These are phyloP conservation scores for Poecilus cupreus DNA, from an alignment of 2,888 invertebrate species.

Conservation along the genomic window DNA sequence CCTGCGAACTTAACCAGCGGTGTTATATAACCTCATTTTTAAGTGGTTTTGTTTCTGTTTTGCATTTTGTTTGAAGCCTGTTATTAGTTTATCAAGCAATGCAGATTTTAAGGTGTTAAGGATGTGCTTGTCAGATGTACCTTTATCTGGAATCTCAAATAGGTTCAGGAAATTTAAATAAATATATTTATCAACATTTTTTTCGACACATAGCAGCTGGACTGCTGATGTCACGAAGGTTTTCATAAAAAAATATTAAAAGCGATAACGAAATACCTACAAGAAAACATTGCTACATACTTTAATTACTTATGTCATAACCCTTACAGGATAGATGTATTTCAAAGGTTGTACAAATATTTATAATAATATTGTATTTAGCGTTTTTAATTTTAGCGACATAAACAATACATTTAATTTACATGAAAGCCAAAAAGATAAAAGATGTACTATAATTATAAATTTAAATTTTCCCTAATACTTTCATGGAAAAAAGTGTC, in stretches of 20 bases:
- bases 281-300: too few relatives aligned
- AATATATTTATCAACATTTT: slow-evolving; percentile 20
- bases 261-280: too few relatives aligned
- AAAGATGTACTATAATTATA: too few relatives aligned
- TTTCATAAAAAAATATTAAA: not conserved
- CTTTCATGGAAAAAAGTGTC: too few relatives aligned
- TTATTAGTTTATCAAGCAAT: slow-evolving; percentile 22
- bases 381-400: too few relatives aligned
- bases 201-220: slow-evolving; percentile 1
- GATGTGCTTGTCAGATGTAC: not conserved
- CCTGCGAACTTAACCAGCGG: not conserved
- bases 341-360: too few relatives aligned
- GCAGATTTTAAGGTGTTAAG: slow-evolving; percentile 24
- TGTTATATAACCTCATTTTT: slow-evolving; percentile 31
- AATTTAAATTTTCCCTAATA: too few relatives aligned
- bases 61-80: not conserved
- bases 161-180: not conserved
- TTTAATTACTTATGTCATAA: too few relatives aligned
- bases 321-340: too few relatives aligned
- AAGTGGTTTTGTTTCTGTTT: slow-evolving; percentile 6
- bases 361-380: too few relatives aligned
- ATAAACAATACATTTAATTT: too few relatives aligned
- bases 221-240: not conserved
- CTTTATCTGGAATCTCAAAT: not conserved
- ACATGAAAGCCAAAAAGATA: too few relatives aligned